Evolutionary conservation across 2,797 vertebrate species (phyloP), one percentile per base, ranked within the genome.

Genomic region (Aeoliscus strigatus): DNA sequence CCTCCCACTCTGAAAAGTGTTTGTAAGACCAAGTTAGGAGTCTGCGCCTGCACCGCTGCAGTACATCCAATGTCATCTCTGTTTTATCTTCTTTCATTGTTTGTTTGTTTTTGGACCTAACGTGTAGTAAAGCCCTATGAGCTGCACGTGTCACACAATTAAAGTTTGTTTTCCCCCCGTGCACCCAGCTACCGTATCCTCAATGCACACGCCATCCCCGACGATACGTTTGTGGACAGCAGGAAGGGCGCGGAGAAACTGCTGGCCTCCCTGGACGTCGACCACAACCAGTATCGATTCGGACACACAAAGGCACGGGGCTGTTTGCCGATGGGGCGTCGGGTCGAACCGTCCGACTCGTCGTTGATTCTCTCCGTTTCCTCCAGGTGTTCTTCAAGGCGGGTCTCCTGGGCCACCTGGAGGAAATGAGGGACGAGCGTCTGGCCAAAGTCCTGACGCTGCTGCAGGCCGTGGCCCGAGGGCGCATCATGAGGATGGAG

Each of bases 331-430:
- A n/a, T n/a, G n/a, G n/a, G n/a, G n/a, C n/a, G n/a, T n/a, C n/a
- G n/a, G n/a, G n/a, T n/a, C n/a, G n/a, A n/a, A 6, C 18, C 6
- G 18, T 21, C 18, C 18, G 6, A 21, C 18, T 5, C 9, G 27
- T 30, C 14, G 1, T 29, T 4, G 2, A 4, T 2, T 8, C 23
- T 21, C 6, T 27, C 4, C 3, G 18, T 36, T 25, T 36, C 27
- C 2, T 53, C 1, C 45, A 97, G 94, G 94, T 97, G 69, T 97
- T 97, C 80, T 96, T 96, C 75, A 97, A 95, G 67, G 90, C 90
- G 0, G 93, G 93, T 14, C 83, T 97, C 58, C 81, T 96, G 44
- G 93, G 93, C 12, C 39, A 83, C 2, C 80, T 97, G 38, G 94
- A 96, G 42, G 91, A 95, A 71, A 81, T 94, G 82, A 76, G 93